Conservation (phyloP, 53 echinoderm and acorn worm species). For the Temnopleurus reevesii region DNA sequence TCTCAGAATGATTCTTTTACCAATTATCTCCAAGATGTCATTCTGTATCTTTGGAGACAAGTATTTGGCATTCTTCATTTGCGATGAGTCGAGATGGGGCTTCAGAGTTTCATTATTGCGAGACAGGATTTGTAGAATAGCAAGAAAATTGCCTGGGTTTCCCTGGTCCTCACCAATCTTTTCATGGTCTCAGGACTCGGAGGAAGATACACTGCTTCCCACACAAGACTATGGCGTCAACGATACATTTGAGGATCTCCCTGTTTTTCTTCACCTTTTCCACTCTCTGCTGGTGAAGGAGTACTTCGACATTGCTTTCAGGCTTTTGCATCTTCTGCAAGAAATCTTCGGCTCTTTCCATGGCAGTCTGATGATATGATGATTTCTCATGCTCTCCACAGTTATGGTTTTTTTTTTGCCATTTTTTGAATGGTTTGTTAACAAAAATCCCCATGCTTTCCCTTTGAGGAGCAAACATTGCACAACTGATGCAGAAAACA, state of each 20-base stretch:
- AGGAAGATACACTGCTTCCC: slow-evolving; percentile 11
- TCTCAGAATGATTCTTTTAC: slow-evolving; percentile 14
- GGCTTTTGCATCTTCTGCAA: not conserved
- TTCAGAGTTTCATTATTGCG: not conserved
- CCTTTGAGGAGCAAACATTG: not conserved
- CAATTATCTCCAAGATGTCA: slow-evolving; percentile 13
- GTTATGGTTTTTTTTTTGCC: not conserved
- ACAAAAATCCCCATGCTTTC: not conserved
- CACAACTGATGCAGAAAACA: slow-evolving; percentile 22
- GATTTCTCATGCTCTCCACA: not conserved
- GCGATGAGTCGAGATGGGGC: slow-evolving; percentile 18
- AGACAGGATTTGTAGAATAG: slow-evolving; percentile 1
- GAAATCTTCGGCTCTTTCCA: not conserved
- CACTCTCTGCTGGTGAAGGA: not conserved
- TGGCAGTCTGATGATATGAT: not conserved
- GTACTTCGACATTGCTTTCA: not conserved
- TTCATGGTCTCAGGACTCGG: not conserved
- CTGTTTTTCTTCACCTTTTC: slow-evolving; percentile 6
- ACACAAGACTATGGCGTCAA: slow-evolving; percentile 4
- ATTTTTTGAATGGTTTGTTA: not conserved
- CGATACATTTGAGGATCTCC: not conserved
- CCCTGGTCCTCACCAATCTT: not conserved
- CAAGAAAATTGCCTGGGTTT: slow-evolving; percentile 30
- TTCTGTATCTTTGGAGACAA: slow-evolving; percentile 28
- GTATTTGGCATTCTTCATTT: not conserved